These are phyloP conservation scores for Discoglossus pictus DNA, from an alignment of 2,797 vertebrate species.

Conservation along the genomic window DNA sequence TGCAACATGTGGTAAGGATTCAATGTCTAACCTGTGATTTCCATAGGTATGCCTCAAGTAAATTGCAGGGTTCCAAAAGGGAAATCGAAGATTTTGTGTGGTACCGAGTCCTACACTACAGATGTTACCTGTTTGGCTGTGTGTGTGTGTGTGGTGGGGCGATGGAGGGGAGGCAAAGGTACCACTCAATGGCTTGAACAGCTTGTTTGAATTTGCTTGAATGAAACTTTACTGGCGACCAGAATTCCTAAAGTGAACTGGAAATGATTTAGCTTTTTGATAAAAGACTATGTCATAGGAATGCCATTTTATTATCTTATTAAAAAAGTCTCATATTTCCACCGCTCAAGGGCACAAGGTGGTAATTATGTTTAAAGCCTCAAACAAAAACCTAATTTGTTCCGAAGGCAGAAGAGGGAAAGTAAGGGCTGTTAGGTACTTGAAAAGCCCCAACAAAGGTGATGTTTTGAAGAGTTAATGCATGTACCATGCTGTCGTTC, in stretches of 20 bases:
- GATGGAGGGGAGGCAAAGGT: slow-evolving; percentile 15
- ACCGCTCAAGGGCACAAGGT: slow-evolving; percentile 41
- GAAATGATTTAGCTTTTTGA: slow-evolving; percentile 48
- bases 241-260: slow-evolving; percentile 59
- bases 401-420: slow-evolving; percentile 17
- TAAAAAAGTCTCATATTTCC: slow-evolving; percentile 55
- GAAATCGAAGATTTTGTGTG: slow-evolving; percentile 31
- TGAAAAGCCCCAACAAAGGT: slow-evolving; percentile 1
- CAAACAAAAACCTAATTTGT: slow-evolving; percentile 50
- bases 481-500: slow-evolving; percentile 22
- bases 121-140: slow-evolving; percentile 44
- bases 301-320: slow-evolving; percentile 53
- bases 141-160: slow-evolving; percentile 29
- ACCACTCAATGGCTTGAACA: slow-evolving; percentile 32
- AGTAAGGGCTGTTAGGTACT: background rate
- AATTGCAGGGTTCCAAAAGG: slow-evolving; percentile 23
- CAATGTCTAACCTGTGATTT: slow-evolving; percentile 24
- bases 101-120: slow-evolving; percentile 29
- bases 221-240: slow-evolving; percentile 59
- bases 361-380: slow-evolving; percentile 48
- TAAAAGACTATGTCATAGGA: slow-evolving; percentile 52
- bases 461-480: slow-evolving; percentile 11
- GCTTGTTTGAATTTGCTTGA: slow-evolving; percentile 65
- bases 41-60: slow-evolving; percentile 38
- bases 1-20: slow-evolving; percentile 31